Conservation (phyloP, 2,113 vertebrate species). For the Alectura lathami region DNA sequence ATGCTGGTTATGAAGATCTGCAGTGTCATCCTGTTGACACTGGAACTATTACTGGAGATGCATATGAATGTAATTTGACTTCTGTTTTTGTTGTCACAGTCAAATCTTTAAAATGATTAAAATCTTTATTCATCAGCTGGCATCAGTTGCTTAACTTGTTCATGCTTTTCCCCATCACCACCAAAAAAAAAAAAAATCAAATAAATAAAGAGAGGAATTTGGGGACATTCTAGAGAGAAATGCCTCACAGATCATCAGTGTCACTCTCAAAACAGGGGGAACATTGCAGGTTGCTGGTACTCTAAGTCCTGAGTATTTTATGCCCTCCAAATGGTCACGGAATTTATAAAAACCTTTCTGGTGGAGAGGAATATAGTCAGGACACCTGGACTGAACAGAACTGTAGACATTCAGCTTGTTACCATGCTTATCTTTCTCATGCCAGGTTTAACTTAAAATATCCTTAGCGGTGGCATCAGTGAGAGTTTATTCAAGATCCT, state of each 20-base stretch:
- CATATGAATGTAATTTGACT: neutral
- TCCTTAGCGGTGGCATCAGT: neutral
- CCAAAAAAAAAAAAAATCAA: neutral
- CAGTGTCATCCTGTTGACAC: neutral
- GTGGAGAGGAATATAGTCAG: neutral
- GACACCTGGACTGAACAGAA: neutral
- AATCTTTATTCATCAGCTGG: neutral
- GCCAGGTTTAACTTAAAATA: neutral
- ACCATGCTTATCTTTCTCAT: neutral
- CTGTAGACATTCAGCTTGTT: neutral
- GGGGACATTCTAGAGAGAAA: neutral
- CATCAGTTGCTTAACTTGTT: neutral
- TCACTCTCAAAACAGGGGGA: neutral
- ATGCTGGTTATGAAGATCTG: neutral
- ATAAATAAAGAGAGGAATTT: neutral
- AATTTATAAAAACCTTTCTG: neutral
- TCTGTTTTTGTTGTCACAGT: neutral
- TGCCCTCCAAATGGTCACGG: neutral
- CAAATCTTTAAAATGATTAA: too few species aligned
- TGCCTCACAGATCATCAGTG: neutral
- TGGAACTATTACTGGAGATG: too few species aligned
- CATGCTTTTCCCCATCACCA: neutral
- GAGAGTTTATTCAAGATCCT: neutral
- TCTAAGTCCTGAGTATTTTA: neutral
- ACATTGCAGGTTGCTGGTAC: neutral